These are phyloP conservation scores for Drosophila neonasuta DNA, from an alignment of 2,888 invertebrate species.

Conservation along the genomic window DNA sequence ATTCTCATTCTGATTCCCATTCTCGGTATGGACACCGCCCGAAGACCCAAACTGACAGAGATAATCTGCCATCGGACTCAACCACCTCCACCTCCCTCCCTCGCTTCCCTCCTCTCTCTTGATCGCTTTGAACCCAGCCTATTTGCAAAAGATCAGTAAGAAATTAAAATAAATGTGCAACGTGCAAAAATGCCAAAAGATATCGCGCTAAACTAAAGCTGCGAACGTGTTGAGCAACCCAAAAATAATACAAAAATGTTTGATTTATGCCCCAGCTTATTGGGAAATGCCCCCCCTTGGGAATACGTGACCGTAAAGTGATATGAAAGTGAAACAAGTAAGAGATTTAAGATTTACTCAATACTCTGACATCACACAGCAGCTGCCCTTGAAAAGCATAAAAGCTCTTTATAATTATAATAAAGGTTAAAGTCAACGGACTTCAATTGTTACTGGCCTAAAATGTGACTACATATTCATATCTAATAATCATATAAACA, in stretches of 20 bases:
- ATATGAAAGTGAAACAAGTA: conserved; percentile 13
- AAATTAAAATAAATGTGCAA: conserved; percentile 76
- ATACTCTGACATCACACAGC: conserved; percentile 15
- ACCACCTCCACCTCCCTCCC: background rate
- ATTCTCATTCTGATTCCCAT: conserved; percentile 7
- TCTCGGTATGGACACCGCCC: conserved; percentile 11
- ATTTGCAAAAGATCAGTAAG: conserved; percentile 61
- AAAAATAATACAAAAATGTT: conserved; percentile 29
- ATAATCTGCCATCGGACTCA: conserved; percentile 55
- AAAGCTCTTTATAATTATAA: background rate
- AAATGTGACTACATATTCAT: background rate
- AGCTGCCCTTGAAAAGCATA: background rate
- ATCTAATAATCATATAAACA: no score
- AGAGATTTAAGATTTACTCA: conserved; percentile 15
- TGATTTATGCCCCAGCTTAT: conserved; percentile 53
- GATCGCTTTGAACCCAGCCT: conserved; percentile 30
- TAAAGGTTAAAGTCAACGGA: no score
- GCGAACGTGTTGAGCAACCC: conserved; percentile 39
- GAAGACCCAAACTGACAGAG: conserved; percentile 40
- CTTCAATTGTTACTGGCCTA: background rate
- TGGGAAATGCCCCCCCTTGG: conserved; percentile 37
- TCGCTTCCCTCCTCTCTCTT: background rate
- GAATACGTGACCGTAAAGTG: conserved; percentile 50
- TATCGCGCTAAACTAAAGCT: conserved; percentile 30
- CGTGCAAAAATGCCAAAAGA: conserved; percentile 68